Evolutionary conservation across 2,797 vertebrate genomes (phyloP).

Genomic region (Sebastes taczanowskii): DNA sequence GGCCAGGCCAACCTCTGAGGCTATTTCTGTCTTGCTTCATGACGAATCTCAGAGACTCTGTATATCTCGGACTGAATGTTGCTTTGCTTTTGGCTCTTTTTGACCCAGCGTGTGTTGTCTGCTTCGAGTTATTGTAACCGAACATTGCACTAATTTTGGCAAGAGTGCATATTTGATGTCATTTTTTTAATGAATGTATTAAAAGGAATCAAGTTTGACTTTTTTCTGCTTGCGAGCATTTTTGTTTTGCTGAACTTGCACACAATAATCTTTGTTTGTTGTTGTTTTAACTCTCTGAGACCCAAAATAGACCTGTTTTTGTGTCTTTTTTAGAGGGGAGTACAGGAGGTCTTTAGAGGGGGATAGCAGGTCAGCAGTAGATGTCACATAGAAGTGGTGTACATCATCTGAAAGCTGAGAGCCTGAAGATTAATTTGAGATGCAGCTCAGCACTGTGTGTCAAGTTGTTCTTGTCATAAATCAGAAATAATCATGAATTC

Average conservation of each 20-base stretch:
- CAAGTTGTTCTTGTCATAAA: too few species aligned
- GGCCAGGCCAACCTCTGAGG: constrained; percentile 33
- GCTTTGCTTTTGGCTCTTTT: constrained; percentile 4
- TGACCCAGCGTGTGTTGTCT: not conserved
- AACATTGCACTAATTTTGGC: constrained; percentile 5
- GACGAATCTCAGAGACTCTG: constrained; percentile 9
- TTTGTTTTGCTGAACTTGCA: not conserved
- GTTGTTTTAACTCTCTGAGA: too few species aligned
- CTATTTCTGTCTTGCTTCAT: constrained; percentile 59
- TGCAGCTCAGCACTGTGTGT: too few species aligned
- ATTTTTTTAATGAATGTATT: constrained; percentile 34
- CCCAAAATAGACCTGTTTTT: too few species aligned
- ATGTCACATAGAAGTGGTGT: too few species aligned
- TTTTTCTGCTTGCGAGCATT: not conserved
- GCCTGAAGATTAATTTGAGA: too few species aligned
- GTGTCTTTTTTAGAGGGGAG: too few species aligned
- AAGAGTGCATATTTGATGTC: not conserved
- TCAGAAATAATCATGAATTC: too few species aligned
- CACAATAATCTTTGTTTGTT: not conserved
- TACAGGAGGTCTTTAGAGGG: too few species aligned
- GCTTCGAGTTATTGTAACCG: not conserved
- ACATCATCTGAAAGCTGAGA: too few species aligned
- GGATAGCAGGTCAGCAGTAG: too few species aligned
- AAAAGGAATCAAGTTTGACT: constrained; percentile 7
- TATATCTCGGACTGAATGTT: constrained; percentile 17